Evolutionary conservation across 2,113 vertebrate species (phyloP).

Genomic region (Lepus americanus): DNA sequence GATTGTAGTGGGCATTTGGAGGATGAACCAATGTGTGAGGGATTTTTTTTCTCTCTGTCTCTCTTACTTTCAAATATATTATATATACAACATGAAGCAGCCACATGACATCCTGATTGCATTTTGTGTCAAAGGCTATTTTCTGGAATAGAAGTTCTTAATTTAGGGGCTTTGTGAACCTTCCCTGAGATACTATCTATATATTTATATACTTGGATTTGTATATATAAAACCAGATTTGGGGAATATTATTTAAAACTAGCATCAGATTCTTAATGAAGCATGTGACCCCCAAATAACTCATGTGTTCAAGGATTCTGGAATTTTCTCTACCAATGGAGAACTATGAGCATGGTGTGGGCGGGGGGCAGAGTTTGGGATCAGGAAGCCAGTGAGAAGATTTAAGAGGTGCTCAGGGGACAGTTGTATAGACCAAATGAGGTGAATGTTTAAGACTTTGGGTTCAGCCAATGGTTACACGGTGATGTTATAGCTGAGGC

Average conservation of each 20-base stretch:
- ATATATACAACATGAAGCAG: background rate
- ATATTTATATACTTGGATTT: background rate
- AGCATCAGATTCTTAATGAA: background rate
- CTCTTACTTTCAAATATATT: too few species aligned
- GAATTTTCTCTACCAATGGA: background rate
- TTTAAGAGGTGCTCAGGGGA: background rate
- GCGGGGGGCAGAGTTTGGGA: background rate
- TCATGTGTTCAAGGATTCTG: background rate
- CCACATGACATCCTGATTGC: background rate
- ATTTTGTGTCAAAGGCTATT: constrained; percentile 35
- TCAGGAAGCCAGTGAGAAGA: background rate
- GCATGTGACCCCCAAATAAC: background rate
- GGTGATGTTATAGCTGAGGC: background rate
- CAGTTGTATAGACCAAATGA: background rate
- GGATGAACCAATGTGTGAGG: too few species aligned
- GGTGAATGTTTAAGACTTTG: background rate
- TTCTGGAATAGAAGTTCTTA: constrained; percentile 28
- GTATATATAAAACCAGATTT: background rate
- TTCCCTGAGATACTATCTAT: background rate
- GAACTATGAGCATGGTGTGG: background rate
- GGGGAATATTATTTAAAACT: background rate
- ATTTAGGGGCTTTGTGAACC: background rate
- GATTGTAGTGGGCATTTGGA: too few species aligned
- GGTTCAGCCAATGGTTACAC: background rate
- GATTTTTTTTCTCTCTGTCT: too few species aligned